Percentiles rank a stretch among this genome's conserved stretches.
Conservation (phyloP, 2,113 vertebrate species). For the Ursus arctos region DNA sequence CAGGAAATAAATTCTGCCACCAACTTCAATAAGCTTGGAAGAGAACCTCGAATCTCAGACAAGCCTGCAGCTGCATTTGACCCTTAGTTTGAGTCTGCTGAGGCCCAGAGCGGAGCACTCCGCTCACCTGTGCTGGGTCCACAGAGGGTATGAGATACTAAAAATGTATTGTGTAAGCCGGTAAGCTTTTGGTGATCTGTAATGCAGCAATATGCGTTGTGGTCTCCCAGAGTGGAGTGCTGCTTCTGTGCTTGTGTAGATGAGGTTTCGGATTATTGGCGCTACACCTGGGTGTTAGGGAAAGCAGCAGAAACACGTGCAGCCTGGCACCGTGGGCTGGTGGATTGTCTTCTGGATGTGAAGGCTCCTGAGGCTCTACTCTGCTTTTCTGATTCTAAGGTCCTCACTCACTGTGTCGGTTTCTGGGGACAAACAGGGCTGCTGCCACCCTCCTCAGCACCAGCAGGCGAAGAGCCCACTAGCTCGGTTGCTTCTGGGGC, state of each 20-base stretch:
- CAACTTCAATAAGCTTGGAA: neutral
- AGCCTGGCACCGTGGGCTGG: neutral
- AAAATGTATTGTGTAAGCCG: neutral
- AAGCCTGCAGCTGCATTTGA: neutral
- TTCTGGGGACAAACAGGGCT: too few species aligned
- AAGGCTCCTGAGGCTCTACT: neutral
- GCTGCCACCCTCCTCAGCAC: too few species aligned
- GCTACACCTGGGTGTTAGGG: neutral
- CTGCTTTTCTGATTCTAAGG: neutral
- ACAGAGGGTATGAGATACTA: neutral
- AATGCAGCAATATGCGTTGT: neutral
- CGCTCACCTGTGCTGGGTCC: neutral
- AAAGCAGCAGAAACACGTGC: neutral
- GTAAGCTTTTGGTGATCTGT: neutral
- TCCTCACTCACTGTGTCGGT: neutral
- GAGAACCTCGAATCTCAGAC: neutral
- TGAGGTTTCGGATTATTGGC: neutral
- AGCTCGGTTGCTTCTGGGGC: too few species aligned
- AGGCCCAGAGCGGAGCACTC: neutral
- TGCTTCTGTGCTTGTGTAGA: neutral
- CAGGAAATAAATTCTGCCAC: neutral
- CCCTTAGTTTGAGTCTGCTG: neutral
- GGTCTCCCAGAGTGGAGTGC: neutral
- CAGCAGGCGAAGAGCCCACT: too few species aligned
- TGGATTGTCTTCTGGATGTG: neutral